Evolutionary conservation across 2,797 vertebrate species (phyloP), one percentile per base, ranked within the genome.

Genomic region (Pelodytes ibericus): DNA sequence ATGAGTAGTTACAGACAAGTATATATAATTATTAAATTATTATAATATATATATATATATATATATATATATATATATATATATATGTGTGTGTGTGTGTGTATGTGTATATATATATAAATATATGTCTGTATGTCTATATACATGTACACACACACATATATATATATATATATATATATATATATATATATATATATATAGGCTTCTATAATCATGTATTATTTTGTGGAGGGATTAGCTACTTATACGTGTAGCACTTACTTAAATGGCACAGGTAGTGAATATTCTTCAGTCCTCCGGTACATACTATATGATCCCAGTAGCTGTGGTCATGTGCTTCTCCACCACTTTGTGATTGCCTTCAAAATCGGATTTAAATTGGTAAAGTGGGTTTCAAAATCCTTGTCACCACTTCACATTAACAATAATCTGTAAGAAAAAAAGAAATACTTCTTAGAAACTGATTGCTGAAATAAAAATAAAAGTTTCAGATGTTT

Each of bases 361-460:
- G 20, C 16, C 47, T 53, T 20, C 10, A 27, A 27, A 20, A 26
- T 36, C 49, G 2, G 27, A 24, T 16, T 51, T 26, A 7, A 13
- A 4, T 49, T 24, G 15, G 22, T 22, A 39, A 10, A 36, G 20
- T 36, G n/a, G 25, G 31, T 27, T 27, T 20, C 22, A 53, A 31
- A 30, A 16, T 31, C 29, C 29, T 62, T 27, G 58, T 61, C 27
- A 25, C 36, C 24, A 15, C 60, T 13, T 31, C 2, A 10, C 20
- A 36, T 39, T 24, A 57, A 41, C 18, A 20, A 4, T 6, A 41
- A 22, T 65, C 49, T 58, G 24, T 44, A 26, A 65, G 16, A 36
- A n/a, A 44, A 26, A 74, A 29, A 57, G 13, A 36, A 53, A 39
- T 16, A 53, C 13, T 41, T 53, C 18, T 57, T 65, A 65, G 31